Evolutionary conservation across 2,113 vertebrate species (phyloP), one percentile per base, ranked within the genome.

Genomic region (Arothron firmamentum): DNA sequence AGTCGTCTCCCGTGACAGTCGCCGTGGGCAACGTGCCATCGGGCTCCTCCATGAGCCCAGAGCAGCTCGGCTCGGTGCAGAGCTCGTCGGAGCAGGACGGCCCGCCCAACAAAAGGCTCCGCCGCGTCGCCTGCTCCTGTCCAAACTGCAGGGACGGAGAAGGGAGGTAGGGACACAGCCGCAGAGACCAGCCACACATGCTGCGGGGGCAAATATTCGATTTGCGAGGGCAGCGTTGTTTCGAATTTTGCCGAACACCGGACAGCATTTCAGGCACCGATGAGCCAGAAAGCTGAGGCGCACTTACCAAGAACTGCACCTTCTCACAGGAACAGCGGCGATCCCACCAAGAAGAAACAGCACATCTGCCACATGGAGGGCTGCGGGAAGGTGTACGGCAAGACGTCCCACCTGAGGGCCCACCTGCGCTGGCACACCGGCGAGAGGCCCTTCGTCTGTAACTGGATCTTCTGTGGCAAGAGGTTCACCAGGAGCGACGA

Each of bases 351-450:
- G 90, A 98, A 98, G 91, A 98, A 98, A 69, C 97, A 99, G 81
- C 97, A 99, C 82, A 94, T 99, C 79, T 99, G 97, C 83, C 97
- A 99, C 85, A 98, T 99, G 89, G 96, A 97, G 87, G 96, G 96
- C 67, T 99, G 97, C 61, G 96, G 96, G 61, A 99, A 99, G 88
- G 96, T 99, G 52, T 99, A 99, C 67, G 97, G 97, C 47, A 99
- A 99, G 89, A 99, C 97, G 21, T 98, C 96, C 72, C 97, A 99
- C 87, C 90, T 99, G 66, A 90, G 97, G 80, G 97, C 97, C 38
- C 97, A 99, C 78, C 93, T 99, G 84, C 96, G 97, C 82, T 99
- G 96, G 97, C 97, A 99, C 89, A 98, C 97, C 0, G 97, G 97
- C 25, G 97, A 98, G 89, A 92, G 96, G 63, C 97, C 97, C 17